Evolutionary conservation across 2,888 invertebrate genomes (phyloP).

Genomic region (Adelphocoris suturalis): DNA sequence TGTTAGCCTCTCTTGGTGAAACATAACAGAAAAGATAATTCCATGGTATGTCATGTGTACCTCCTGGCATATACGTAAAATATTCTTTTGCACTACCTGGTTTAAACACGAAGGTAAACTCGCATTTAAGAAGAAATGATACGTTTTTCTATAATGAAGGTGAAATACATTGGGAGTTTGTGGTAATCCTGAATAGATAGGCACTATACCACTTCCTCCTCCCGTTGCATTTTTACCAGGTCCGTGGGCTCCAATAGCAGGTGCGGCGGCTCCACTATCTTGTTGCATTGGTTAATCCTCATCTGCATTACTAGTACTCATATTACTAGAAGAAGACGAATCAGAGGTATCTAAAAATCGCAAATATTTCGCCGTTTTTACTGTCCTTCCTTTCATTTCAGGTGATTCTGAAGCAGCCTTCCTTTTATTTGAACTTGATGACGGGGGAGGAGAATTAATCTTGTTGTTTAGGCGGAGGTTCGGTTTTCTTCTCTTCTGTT

Average conservation of each 20-base stretch:
- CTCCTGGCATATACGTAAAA: neutral
- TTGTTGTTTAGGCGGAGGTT: no score
- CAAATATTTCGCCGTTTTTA: neutral
- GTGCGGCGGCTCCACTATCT: neutral
- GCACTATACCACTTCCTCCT: neutral
- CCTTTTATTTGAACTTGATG: neutral
- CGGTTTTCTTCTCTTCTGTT: no score
- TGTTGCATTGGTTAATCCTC: neutral
- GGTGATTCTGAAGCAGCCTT: neutral
- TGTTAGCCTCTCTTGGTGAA: slow-evolving; percentile 50
- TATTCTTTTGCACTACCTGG: neutral
- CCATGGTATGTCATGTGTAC: slow-evolving; percentile 55
- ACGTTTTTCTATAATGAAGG: neutral
- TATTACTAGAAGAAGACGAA: neutral
- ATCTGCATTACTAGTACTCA: neutral
- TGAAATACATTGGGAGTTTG: neutral
- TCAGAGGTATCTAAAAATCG: neutral
- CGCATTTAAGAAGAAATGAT: neutral
- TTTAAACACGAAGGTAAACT: neutral
- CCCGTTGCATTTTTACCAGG: neutral
- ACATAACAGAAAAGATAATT: slow-evolving; percentile 52
- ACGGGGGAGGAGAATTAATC: neutral
- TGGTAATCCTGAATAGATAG: neutral
- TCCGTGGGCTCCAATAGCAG: neutral
- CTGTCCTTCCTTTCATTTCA: neutral